Evolutionary conservation across 2,113 vertebrate species (phyloP).

Genomic region (Lonchura striata): DNA sequence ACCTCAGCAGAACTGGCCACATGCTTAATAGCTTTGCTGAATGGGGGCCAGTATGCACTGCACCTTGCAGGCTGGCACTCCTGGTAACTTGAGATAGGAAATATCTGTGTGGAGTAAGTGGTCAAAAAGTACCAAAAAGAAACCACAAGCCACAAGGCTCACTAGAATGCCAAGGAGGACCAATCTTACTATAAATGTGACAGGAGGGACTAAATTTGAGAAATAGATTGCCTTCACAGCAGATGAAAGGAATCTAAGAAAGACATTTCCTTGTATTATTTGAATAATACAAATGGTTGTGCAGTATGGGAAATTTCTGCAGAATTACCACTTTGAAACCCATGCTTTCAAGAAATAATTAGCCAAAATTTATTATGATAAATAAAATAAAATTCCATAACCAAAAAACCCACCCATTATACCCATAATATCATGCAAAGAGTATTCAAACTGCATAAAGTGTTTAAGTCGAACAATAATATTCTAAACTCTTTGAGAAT

Average conservation of each 20-base stretch:
- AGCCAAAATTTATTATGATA: not conserved
- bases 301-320: not conserved
- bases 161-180: not conserved
- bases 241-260: not conserved
- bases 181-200: not conserved
- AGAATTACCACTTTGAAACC: not conserved
- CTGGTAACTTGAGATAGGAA: not conserved
- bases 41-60: fast-evolving
- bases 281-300: not conserved
- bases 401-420: not conserved
- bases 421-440: not conserved
- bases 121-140: not conserved
- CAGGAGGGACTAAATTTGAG: not conserved
- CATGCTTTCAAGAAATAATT: not conserved
- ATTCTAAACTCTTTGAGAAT: not conserved
- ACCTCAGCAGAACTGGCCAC: not conserved
- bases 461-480: not conserved
- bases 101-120: not conserved
- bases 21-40: not conserved
- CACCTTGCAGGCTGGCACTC: not conserved
- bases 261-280: not conserved
- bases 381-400: not conserved
- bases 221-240: not conserved
- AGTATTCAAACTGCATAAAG: not conserved
- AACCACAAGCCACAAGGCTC: not conserved